Evolutionary conservation across 2,888 invertebrate species (phyloP).

Genomic region (Lepidocyrtinus sp.): DNA sequence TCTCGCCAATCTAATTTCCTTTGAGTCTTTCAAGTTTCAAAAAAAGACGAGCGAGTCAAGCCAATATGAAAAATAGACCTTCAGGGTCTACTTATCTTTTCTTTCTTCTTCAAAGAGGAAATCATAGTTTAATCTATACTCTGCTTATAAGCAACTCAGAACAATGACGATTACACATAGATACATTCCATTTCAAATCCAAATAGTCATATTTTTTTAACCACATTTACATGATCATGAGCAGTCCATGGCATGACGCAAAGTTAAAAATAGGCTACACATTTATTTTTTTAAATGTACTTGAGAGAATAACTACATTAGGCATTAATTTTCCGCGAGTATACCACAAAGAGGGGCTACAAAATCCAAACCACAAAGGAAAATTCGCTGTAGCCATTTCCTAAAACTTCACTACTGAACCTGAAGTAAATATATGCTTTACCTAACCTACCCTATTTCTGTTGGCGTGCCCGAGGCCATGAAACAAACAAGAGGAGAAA

Average conservation of each 20-base stretch:
- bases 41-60: not conserved
- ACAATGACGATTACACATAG: no score
- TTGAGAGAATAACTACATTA: not conserved
- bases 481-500: slow-evolving; percentile 1
- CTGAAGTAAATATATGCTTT: not conserved
- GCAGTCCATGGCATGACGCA: not conserved
- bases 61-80: not conserved
- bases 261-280: not conserved
- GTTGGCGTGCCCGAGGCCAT: not conserved
- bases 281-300: not conserved
- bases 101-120: not conserved
- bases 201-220: not conserved
- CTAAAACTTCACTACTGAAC: not conserved
- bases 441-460: slow-evolving; percentile 8
- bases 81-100: not conserved
- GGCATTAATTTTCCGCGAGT: not conserved
- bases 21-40: not conserved
- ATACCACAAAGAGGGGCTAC: no score
- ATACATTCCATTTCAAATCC: not conserved
- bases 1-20: not conserved
- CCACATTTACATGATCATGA: not conserved
- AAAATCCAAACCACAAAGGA: not conserved
- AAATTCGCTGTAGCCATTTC: not conserved
- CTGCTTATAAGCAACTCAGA: not conserved
- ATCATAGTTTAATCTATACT: not conserved